These are phyloP conservation scores for Lacerta viridis DNA, from an alignment of 2,797 vertebrate genomes.

Conservation along the genomic window DNA sequence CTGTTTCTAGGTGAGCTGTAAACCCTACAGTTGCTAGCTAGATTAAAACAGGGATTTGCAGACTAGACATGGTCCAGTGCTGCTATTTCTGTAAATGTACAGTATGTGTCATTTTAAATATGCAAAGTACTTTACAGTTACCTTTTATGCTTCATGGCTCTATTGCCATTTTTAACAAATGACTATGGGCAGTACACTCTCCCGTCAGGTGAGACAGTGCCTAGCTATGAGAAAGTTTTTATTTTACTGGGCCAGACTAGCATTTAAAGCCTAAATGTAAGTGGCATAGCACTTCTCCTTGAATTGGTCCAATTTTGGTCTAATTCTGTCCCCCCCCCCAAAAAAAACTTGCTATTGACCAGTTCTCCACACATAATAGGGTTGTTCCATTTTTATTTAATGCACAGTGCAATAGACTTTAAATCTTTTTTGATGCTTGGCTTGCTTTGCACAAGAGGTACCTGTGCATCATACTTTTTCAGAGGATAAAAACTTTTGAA, in stretches of 20 bases:
- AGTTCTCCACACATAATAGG: background rate
- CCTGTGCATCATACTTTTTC: background rate
- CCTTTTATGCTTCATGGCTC: background rate
- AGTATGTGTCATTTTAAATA: constrained; percentile 20
- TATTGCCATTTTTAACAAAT: background rate
- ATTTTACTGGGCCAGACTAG: background rate
- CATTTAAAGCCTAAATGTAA: background rate
- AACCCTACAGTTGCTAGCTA: background rate
- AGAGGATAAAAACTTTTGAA: background rate
- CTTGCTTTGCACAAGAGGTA: background rate
- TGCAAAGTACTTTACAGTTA: constrained; percentile 24
- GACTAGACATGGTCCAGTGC: background rate
- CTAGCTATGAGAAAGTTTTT: background rate
- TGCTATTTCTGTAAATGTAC: constrained; percentile 29
- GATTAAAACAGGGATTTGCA: constrained; percentile 3
- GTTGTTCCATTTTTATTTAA: background rate
- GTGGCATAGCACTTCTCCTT: background rate
- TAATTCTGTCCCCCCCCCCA: background rate
- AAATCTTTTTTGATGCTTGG: background rate
- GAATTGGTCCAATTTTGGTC: background rate
- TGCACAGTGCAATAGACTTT: background rate
- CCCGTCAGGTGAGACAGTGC: background rate
- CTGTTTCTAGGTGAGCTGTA: background rate
- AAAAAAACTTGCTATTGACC: background rate
- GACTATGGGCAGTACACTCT: background rate